Evolutionary conservation across 2,888 invertebrate species (phyloP).

Genomic region (Drosophila lacicola): DNA sequence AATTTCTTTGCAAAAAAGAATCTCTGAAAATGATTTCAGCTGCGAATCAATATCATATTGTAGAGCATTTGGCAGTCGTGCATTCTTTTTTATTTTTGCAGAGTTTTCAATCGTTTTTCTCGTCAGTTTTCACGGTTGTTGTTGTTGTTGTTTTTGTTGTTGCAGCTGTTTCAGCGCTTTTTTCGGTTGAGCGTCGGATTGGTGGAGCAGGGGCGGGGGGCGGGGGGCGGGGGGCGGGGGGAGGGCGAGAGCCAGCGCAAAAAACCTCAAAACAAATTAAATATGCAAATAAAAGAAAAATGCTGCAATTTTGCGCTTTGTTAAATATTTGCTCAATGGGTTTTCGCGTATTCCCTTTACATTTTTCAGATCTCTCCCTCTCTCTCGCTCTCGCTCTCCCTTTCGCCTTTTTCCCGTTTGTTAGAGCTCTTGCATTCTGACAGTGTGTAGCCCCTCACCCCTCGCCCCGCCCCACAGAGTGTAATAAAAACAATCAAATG

Average conservation of each 20-base stretch:
- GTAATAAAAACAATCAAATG: conserved; percentile 13
- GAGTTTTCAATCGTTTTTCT: conserved; percentile 13
- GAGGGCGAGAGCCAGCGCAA: background rate
- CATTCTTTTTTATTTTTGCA: background rate
- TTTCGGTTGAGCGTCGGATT: conserved; percentile 1
- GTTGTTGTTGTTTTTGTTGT: conserved; percentile 14
- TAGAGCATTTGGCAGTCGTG: conserved; percentile 19
- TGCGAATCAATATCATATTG: background rate
- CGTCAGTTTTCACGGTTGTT: conserved; percentile 12
- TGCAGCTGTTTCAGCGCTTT: conserved; percentile 27
- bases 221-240: background rate
- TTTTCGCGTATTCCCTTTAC: conserved; percentile 32
- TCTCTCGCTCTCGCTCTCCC: background rate
- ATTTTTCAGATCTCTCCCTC: background rate
- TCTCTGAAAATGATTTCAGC: too few species aligned
- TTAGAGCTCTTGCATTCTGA: conserved; percentile 44
- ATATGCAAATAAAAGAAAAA: conserved; percentile 76
- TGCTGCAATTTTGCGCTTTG: conserved; percentile 78
- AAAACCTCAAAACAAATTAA: conserved; percentile 79
- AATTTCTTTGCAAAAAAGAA: too few species aligned
- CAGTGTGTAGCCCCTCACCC: background rate
- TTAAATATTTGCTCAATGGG: conserved; percentile 76
- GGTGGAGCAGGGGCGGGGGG: background rate
- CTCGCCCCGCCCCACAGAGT: background rate
- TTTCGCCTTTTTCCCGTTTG: conserved; percentile 24